Percentiles rank a stretch among this genome's conserved stretches.
phyloP scores from a whole-genome alignment of 1,140 invertebrate genomes.

The Solenopsis invicta region DNA sequence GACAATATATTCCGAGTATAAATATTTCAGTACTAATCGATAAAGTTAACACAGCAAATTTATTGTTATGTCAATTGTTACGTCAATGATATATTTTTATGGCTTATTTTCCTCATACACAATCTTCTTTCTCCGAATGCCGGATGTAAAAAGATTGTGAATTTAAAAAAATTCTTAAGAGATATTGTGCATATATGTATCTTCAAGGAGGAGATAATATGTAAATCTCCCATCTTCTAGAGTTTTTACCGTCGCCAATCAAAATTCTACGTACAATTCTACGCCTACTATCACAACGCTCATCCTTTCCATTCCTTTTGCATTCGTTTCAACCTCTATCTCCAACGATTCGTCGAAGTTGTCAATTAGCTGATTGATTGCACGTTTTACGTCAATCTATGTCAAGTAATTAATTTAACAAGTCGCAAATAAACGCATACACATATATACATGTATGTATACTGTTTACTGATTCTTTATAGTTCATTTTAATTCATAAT shows the following conservation, averaged over 20 bases:
- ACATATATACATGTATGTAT: neutral
- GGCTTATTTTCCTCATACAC: neutral
- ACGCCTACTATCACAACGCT: conserved; percentile 89
- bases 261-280: no score
- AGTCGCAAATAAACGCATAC: neutral
- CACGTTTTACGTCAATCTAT: conserved; percentile 77
- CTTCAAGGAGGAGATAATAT: conserved; percentile 89
- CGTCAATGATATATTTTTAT: neutral
- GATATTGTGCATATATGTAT: conserved; percentile 77
- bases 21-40: neutral
- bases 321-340: conserved; percentile 61
- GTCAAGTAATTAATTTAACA: conserved; percentile 38
- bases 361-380: conserved; percentile 65
- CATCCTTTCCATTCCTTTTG: conserved; percentile 62
- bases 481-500: neutral
- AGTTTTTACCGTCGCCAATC: conserved; percentile 87
- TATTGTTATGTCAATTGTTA: neutral
- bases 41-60: neutral
- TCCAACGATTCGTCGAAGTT: conserved; percentile 58
- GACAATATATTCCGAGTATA: neutral
- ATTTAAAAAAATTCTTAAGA: conserved; percentile 35
- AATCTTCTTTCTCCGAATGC: no score
- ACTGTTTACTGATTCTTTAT: neutral
- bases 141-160: no score
- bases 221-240: conserved; percentile 85